Evolutionary conservation across 2,888 invertebrate genomes (phyloP).

Genomic region (Carabus problematicus): DNA sequence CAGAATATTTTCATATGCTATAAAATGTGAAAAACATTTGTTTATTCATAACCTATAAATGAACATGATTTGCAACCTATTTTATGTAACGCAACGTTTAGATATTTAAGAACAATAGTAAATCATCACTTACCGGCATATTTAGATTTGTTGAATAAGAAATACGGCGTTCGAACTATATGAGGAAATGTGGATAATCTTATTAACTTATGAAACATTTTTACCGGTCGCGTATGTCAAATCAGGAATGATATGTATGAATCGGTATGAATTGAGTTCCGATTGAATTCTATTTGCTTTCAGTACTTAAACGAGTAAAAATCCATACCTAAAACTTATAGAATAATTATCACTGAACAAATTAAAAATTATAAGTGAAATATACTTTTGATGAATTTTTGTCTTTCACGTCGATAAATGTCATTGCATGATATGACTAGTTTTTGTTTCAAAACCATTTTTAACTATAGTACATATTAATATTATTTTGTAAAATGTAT

Average conservation of each 20-base stretch:
- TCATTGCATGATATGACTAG: too few relatives aligned
- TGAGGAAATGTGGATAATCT: constrained; percentile 44
- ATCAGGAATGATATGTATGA: constrained; percentile 20
- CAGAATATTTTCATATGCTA: too few relatives aligned
- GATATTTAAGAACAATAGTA: not conserved
- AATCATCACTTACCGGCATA: constrained; percentile 40
- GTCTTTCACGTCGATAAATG: too few relatives aligned
- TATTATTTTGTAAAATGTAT: not conserved
- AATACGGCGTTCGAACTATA: constrained; percentile 43
- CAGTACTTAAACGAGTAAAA: too few relatives aligned
- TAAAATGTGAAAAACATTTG: constrained; percentile 7
- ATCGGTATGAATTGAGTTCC: too few relatives aligned
- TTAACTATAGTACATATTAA: not conserved
- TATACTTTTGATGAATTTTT: too few relatives aligned
- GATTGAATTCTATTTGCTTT: too few relatives aligned
- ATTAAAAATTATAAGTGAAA: too few relatives aligned
- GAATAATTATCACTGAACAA: too few relatives aligned
- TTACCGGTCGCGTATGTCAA: constrained; percentile 47
- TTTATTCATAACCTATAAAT: constrained; percentile 34
- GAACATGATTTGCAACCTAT: constrained; percentile 3
- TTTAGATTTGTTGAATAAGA: constrained; percentile 35
- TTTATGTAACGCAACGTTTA: not conserved
- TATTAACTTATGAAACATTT: constrained; percentile 47
- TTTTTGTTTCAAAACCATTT: too few relatives aligned
- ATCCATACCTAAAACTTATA: too few relatives aligned